Percentiles rank a stretch among this genome's conserved stretches.
These are phyloP conservation scores for Luperina testacea DNA, from an alignment of 2,888 invertebrate species.

Conservation along the genomic window DNA sequence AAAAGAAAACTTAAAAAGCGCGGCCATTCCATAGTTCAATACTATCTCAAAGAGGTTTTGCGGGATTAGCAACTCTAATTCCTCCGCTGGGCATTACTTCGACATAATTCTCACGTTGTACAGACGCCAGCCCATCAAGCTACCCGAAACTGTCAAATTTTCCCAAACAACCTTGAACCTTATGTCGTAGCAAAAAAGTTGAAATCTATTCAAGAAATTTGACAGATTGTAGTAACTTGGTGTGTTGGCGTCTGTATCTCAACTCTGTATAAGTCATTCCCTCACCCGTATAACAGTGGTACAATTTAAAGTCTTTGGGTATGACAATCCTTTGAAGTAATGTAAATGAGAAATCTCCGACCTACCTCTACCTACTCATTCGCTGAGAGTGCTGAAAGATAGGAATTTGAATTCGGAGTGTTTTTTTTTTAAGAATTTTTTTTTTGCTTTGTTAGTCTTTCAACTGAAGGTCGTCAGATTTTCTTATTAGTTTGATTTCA, in stretches of 20 bases:
- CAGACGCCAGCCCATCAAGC: too few relatives aligned
- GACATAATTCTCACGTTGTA: slow-evolving; percentile 9
- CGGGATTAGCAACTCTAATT: neutral
- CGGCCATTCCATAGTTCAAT: neutral
- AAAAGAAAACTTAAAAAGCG: neutral
- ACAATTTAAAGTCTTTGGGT: slow-evolving; percentile 22
- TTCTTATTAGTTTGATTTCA: neutral
- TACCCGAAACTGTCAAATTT: too few relatives aligned
- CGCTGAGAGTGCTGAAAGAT: neutral
- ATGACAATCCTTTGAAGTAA: slow-evolving; percentile 38
- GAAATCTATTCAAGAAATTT: too few relatives aligned
- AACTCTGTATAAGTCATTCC: slow-evolving; percentile 12
- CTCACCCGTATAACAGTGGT: neutral
- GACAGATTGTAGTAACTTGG: too few relatives aligned
- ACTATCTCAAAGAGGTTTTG: neutral
- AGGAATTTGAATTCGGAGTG: slow-evolving; percentile 21
- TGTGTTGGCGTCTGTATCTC: neutral
- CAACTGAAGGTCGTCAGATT: neutral
- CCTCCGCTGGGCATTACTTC: slow-evolving; percentile 6
- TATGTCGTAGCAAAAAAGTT: too few relatives aligned
- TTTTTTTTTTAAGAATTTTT: neutral
- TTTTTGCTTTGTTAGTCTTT: neutral
- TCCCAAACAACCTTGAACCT: too few relatives aligned
- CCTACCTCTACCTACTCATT: slow-evolving; percentile 1
- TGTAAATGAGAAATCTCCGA: slow-evolving; percentile 36